phyloP scores from a whole-genome alignment of 1,140 invertebrate genomes.

The Drosophila lacteicornis region DNA sequence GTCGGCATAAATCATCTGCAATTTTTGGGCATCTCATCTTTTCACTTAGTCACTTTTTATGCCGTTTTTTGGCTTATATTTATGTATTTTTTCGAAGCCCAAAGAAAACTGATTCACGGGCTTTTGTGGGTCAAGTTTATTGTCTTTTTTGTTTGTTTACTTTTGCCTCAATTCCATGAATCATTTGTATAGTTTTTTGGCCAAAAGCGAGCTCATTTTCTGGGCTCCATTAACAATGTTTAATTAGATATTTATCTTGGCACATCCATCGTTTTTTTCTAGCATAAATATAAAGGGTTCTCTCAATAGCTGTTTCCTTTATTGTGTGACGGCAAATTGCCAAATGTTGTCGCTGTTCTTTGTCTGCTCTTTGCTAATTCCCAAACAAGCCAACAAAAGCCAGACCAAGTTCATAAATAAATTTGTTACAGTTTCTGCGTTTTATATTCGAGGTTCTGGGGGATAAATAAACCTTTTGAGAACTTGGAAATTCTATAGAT shows the following conservation, averaged over 20 bases:
- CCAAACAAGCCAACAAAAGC: constrained; percentile 29
- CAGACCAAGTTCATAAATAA: constrained; percentile 59
- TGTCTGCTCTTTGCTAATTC: constrained; percentile 25
- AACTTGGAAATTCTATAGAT: constrained; percentile 44
- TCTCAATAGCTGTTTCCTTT: constrained; percentile 35
- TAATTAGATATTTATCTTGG: constrained; percentile 51
- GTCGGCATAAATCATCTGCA: constrained; percentile 25
- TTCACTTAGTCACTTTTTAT: constrained; percentile 33
- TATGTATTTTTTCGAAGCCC: not conserved
- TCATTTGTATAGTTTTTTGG: constrained; percentile 20
- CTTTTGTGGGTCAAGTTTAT: constrained; percentile 50
- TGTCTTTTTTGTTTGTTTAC: constrained; percentile 20
- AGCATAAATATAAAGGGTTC: constrained; percentile 10
- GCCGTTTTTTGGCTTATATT: not conserved
- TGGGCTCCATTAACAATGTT: constrained; percentile 25
- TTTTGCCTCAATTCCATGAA: constrained; percentile 23
- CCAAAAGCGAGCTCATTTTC: constrained; percentile 16
- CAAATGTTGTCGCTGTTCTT: constrained; percentile 55
- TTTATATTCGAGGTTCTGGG: constrained; percentile 23
- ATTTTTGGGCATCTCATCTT: constrained; percentile 23
- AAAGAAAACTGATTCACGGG: constrained; percentile 43
- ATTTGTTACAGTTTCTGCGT: constrained; percentile 61
- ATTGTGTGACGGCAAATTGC: constrained; percentile 64
- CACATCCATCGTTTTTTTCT: constrained; percentile 16
- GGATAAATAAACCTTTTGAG: constrained; percentile 31